Evolutionary conservation across 1,140 invertebrate genomes (phyloP).

Genomic region (Dolichoris vasculosae): DNA sequence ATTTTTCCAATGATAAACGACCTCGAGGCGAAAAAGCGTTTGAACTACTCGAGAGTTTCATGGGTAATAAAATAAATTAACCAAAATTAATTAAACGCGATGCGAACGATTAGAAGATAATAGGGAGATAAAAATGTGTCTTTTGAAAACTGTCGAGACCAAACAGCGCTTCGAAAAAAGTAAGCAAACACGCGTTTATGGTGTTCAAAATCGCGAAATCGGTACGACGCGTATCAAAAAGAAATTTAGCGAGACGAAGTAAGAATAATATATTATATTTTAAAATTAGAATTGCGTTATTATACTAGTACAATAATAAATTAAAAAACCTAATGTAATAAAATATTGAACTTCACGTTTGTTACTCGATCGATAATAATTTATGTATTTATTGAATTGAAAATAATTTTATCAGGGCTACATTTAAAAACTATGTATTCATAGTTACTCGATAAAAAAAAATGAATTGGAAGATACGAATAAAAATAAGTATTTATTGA

Average conservation of each 20-base stretch:
- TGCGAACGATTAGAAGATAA: too few species aligned
- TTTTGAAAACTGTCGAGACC: too few species aligned
- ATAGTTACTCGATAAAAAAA: neutral
- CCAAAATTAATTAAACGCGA: too few species aligned
- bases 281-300: neutral
- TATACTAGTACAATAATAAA: neutral
- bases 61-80: too few species aligned
- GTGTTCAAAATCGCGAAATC: too few species aligned
- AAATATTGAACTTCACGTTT: neutral
- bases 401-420: conserved; percentile 36
- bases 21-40: too few species aligned
- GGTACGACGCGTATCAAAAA: too few species aligned
- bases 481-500: conserved; percentile 30
- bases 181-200: too few species aligned
- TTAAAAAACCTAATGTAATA: neutral
- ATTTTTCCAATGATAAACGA: too few species aligned
- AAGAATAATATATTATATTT: neutral
- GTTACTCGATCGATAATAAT: neutral
- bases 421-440: conserved; percentile 8
- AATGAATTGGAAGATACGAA: conserved; percentile 6
- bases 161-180: too few species aligned
- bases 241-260: neutral
- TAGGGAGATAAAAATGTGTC: too few species aligned
- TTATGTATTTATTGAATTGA: neutral
- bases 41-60: too few species aligned